Conservation (phyloP, 2,888 invertebrate genomes). For the Latheticus oryzae region DNA sequence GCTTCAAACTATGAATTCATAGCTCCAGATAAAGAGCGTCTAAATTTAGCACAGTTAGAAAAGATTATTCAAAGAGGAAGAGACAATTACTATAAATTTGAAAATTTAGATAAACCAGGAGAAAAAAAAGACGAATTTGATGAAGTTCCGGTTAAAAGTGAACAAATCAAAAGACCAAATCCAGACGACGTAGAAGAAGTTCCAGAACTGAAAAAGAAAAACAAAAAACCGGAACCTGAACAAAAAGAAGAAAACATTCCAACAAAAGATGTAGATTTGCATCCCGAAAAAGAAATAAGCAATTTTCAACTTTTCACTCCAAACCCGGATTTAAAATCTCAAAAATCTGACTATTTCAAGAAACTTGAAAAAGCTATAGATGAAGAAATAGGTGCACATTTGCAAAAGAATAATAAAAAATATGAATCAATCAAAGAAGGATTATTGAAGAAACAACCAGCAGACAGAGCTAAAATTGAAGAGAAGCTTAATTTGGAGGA, state of each 20-base stretch:
- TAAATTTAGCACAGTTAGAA: slow-evolving; percentile 9
- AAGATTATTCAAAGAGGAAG: slow-evolving; percentile 33
- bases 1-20: not conserved
- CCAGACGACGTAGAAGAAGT: slow-evolving; percentile 15
- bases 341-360: not conserved
- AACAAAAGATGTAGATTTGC: slow-evolving; percentile 1
- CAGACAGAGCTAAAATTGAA: slow-evolving; percentile 13
- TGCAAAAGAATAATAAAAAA: slow-evolving; percentile 36
- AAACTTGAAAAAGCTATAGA: slow-evolving; percentile 18
- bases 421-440: slow-evolving; percentile 26
- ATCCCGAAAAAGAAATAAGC: slow-evolving; percentile 12
- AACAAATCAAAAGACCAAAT: not conserved
- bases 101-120: slow-evolving; percentile 20
- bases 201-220: slow-evolving; percentile 1
- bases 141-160: not conserved
- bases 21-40: slow-evolving; percentile 2
- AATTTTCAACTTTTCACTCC: not conserved
- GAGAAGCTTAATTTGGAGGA: slow-evolving; percentile 6
- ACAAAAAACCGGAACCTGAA: too few relatives aligned
- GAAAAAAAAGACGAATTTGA: not conserved
- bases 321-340: slow-evolving; percentile 16
- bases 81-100: slow-evolving; percentile 30
- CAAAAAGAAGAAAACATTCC: too few relatives aligned
- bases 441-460: slow-evolving; percentile 23
- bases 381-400: slow-evolving; percentile 16